Percentiles rank a stretch among this genome's conserved stretches.
phyloP scores from a whole-genome alignment of 2,113 vertebrate species.

The Tetrao urogallus region DNA sequence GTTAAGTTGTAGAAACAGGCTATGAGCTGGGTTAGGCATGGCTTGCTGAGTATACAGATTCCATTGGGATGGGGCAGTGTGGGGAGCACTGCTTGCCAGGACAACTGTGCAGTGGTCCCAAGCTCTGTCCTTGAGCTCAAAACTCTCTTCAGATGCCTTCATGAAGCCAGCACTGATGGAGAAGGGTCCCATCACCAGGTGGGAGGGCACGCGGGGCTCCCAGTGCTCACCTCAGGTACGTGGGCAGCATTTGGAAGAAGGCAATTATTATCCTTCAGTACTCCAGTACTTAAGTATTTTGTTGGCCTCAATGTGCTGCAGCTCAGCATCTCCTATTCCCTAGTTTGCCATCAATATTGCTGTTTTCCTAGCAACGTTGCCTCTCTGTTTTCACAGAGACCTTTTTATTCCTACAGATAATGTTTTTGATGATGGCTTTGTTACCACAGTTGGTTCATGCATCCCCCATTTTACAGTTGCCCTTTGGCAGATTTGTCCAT shows the following conservation, averaged over 20 bases:
- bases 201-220: background rate
- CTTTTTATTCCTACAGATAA: background rate
- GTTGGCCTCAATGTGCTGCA: background rate
- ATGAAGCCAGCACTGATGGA: background rate
- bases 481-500: background rate
- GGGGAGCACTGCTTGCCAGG: background rate
- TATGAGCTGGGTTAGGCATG: background rate
- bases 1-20: background rate
- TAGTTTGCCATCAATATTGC: background rate
- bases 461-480: background rate
- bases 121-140: background rate
- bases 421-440: background rate
- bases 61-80: background rate
- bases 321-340: slow-evolving; percentile 4
- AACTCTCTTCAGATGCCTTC: background rate
- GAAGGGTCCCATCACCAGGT: background rate
- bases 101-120: background rate
- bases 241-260: background rate
- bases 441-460: background rate
- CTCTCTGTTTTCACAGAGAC: background rate
- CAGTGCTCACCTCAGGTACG: background rate
- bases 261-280: background rate
- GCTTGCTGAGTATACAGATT: background rate
- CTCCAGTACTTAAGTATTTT: background rate
- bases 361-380: background rate